phyloP scores from a whole-genome alignment of 92 coral and sea anemone species.

The Siderastrea radians region DNA sequence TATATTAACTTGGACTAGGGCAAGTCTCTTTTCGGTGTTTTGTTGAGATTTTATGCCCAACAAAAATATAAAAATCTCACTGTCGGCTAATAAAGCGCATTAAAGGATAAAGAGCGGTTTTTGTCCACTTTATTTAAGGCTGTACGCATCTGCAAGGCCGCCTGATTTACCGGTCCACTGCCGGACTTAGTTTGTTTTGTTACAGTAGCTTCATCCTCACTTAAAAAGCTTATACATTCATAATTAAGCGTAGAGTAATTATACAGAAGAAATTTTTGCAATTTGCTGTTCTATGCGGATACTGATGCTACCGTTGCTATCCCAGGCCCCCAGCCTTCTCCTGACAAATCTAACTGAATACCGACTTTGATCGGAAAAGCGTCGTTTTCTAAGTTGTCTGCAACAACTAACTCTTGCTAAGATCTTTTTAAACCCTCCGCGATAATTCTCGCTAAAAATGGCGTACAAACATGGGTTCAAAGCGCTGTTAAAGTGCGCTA shows the following conservation, averaged over 20 bases:
- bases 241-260: neutral
- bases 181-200: neutral
- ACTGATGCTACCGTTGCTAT: conserved; percentile 28
- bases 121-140: too few relatives aligned
- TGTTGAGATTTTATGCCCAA: too few relatives aligned
- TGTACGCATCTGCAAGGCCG: too few relatives aligned
- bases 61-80: too few relatives aligned
- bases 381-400: neutral
- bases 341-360: neutral
- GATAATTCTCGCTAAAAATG: conserved; percentile 75
- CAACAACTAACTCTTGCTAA: conserved; percentile 8
- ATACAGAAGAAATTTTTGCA: neutral
- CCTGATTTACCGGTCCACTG: too few relatives aligned
- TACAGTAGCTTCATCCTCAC: neutral
- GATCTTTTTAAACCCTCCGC: conserved; percentile 63
- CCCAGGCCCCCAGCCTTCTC: conserved; percentile 22
- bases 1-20: neutral
- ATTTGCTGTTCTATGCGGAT: conserved; percentile 5
- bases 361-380: conserved; percentile 5
- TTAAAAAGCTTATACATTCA: too few relatives aligned
- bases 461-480: conserved; percentile 78
- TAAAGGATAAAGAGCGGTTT: too few relatives aligned
- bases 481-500: conserved; percentile 82
- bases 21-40: too few relatives aligned
- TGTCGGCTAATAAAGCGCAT: too few relatives aligned